phyloP scores from a whole-genome alignment of 1,140 invertebrate genomes.

The Bombus sylvicola region DNA sequence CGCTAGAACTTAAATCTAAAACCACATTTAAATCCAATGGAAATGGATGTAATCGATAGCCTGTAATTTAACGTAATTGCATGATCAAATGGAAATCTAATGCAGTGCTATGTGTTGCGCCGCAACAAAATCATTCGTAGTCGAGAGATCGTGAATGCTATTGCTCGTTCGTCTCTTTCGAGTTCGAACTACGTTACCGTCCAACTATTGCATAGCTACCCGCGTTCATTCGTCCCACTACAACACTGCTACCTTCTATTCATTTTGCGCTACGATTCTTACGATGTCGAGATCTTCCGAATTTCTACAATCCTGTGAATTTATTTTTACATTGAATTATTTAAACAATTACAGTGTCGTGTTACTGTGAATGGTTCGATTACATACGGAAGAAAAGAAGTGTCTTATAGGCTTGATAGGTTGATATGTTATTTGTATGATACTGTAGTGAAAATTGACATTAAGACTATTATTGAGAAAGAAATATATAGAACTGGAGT shows the following conservation, averaged over 20 bases:
- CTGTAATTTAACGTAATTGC: conserved; percentile 1
- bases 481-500: too few relatives aligned
- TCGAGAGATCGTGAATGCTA: background rate
- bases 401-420: background rate
- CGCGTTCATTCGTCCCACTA: background rate
- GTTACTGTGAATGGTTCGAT: background rate
- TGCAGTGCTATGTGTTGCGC: background rate
- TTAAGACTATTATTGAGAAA: too few relatives aligned
- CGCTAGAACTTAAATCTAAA: too few relatives aligned
- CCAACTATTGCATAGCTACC: background rate
- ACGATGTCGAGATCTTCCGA: background rate
- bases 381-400: background rate
- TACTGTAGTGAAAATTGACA: too few relatives aligned
- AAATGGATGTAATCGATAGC: conserved; percentile 16
- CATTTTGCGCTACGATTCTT: background rate
- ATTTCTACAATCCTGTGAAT: background rate
- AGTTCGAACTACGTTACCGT: background rate
- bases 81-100: background rate
- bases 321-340: background rate
- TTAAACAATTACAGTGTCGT: background rate
- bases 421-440: background rate
- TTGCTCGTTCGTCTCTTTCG: background rate
- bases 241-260: background rate
- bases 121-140: background rate
- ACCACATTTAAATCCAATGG: background rate